Base-by-base conservation (phyloP, 2,797 vertebrate genomes). In the Natrix natrix region DNA sequence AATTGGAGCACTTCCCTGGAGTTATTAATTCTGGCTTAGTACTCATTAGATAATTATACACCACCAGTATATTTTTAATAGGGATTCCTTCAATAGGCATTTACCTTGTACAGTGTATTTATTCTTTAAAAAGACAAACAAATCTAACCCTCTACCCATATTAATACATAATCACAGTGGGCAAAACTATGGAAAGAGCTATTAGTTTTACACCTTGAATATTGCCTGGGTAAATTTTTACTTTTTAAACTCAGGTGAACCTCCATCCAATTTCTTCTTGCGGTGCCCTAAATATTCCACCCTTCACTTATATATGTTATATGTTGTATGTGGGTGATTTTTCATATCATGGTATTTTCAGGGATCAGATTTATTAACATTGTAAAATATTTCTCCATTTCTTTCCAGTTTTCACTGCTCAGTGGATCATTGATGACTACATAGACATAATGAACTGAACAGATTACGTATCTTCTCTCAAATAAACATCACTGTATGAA, bases 381-480 rank as follows among this genome's bases (percentile, higher is more conserved):
- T 43, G 86, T 59, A 22, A 22, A 13, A 48, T 26, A 87, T 55
- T 90, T 56, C 13, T 93, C 32, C 13, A 26, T 56, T 52, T 92
- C 66, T 43, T 92, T 92, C 90, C 20, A 43, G 57, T 8, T 90
- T 87, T 24, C 43, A 88, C 48, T n/a, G n/a, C 54, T n/a, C 83
- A 88, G 52, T 43, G n/a, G 22, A 69, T 93, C 52, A 78, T 83
- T 91, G 0, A 0, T 13, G n/a, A 14, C 91, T 92, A 92, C 48
- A 74, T 32, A 60, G 0, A 93, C n/a, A 60, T 26, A 92, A 92
- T 0, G 0, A 86, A 48, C 6, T 13, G 1, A 69, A 89, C 1
- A n/a, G 55, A 55, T 94, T 87, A 57, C 89, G 32, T 20, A 60
- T 87, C 86, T 94, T 55, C 91, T 87, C n/a, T 63, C 95, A 78